Percentiles rank a stretch among this genome's conserved stretches.
Evolutionary conservation across 53 echinoderm and acorn worm species (phyloP).

Genomic region (Paracentrotus lividus): DNA sequence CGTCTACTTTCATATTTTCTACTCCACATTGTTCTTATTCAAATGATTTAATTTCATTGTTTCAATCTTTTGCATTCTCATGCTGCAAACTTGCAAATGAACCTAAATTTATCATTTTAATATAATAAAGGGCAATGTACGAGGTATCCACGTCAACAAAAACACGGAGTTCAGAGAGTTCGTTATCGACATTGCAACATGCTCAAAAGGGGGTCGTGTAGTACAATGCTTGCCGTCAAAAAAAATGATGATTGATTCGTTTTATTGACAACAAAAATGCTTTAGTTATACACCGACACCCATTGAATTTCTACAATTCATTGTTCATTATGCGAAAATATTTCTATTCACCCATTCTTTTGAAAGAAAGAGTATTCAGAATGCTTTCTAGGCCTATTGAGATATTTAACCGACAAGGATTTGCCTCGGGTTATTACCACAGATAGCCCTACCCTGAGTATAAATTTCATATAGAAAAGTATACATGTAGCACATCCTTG

Average conservation of each 20-base stretch:
- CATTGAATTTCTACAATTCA: neutral
- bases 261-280: conserved; percentile 34
- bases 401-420: neutral
- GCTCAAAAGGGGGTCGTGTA: neutral
- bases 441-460: too few species aligned
- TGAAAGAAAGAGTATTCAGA: neutral
- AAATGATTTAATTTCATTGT: too few species aligned
- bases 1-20: neutral
- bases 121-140: too few species aligned
- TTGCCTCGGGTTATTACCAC: neutral
- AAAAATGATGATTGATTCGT: conserved; percentile 43
- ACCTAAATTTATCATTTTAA: too few species aligned
- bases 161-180: conserved; percentile 28
- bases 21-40: too few species aligned
- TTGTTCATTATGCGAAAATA: neutral
- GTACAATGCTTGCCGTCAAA: conserved; percentile 25
- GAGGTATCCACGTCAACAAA: too few species aligned
- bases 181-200: neutral
- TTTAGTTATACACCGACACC: conserved; percentile 21
- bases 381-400: neutral
- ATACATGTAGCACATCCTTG: too few species aligned
- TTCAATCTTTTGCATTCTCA: too few species aligned
- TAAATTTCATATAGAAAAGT: too few species aligned
- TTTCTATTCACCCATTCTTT: neutral
- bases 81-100: too few species aligned